Evolutionary conservation across 2,797 vertebrate genomes (phyloP), one percentile per base, ranked within the genome.

Genomic region (Chaunax sp.): DNA sequence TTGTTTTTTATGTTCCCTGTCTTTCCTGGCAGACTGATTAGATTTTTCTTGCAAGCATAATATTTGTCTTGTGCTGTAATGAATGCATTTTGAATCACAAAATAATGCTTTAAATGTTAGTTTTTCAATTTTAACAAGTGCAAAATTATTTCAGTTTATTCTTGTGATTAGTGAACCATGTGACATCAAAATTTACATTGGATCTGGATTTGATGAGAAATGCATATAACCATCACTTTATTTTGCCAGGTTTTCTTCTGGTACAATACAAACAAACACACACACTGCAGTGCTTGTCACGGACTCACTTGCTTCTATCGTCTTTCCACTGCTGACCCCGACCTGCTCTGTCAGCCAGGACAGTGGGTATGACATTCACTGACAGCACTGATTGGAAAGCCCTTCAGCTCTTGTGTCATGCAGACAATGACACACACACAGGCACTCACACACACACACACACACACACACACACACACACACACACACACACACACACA

Each of bases 311-410:
- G 66, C 56, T 20, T 23, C 37, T 46, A 22, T 46, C 23, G 37
- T 54, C 40, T 33, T 44, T 47, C 57, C 33, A 46, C 54, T 25
- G 55, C 35, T 82, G 79, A 84, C 71, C 83, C 59, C 18, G 7
- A 35, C 49, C 57, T 15, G 43, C 26, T 68, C 68, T 64, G 75
- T 76, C 81, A 65, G 58, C 28, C 67, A 16, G 69, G 75, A 67
- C 59, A 50, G 64, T 38, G 14, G 54, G 49, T 58, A 67, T 80
- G 81, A 83, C 78, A 67, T 72, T 68, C 64, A 56, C 74, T 86
- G 86, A 81, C 78, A 76, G 63, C 41, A 18, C 60, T 67, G 72
- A 78, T 68, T 54, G 82, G 58, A 75, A 58, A 66, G 62, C 38
- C 82, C 66, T 85, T 88, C 75, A 74, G 53, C 72, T 58, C 51